Percentiles rank a stretch among this genome's conserved stretches.
Conservation (phyloP, 2,113 vertebrate species). For the Trochalopteron elliotii region DNA sequence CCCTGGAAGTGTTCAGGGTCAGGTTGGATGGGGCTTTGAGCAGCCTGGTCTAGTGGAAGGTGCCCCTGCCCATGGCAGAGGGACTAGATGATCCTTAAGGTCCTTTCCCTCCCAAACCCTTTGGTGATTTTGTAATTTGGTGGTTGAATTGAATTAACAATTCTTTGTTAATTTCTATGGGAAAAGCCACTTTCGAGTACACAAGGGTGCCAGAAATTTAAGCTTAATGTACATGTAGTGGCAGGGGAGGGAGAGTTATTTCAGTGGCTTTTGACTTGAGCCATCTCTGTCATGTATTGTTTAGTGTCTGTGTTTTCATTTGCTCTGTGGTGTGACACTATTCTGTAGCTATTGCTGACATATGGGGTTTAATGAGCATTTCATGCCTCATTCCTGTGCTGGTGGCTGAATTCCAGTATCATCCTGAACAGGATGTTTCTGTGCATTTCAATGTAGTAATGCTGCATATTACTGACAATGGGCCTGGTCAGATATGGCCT, state of each 20-base stretch:
- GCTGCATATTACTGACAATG: not conserved
- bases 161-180: not conserved
- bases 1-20: not conserved
- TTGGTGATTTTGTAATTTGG: not conserved
- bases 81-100: not conserved
- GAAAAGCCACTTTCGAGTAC: not conserved
- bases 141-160: not conserved
- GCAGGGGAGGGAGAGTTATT: not conserved
- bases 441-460: not conserved
- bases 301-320: not conserved
- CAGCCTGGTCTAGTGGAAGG: not conserved
- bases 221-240: not conserved
- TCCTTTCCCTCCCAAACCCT: not conserved
- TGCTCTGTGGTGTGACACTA: not conserved
- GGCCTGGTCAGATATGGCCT: not conserved
- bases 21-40: not conserved
- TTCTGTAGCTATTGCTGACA: not conserved
- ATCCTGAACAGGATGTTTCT: not conserved
- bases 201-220: not conserved
- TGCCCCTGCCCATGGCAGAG: not conserved
- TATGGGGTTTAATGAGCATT: not conserved
- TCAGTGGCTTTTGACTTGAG: not conserved
- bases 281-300: not conserved
- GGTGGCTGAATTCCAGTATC: not conserved
- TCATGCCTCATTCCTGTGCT: not conserved